These are phyloP conservation scores for Stomorhina lunata DNA, from an alignment of 2,888 invertebrate species.

Conservation along the genomic window DNA sequence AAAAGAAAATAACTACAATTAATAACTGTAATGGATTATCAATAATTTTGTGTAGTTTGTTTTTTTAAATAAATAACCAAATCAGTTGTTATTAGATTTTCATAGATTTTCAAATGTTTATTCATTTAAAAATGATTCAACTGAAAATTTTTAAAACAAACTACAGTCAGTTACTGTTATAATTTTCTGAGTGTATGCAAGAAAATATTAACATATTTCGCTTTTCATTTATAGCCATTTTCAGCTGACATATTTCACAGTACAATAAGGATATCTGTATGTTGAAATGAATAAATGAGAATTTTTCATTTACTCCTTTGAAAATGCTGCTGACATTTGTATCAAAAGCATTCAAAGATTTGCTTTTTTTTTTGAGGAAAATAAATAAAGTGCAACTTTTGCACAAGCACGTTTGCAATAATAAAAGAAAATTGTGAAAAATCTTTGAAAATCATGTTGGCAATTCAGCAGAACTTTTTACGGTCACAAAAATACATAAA, in stretches of 20 bases:
- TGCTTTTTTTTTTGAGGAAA: not conserved
- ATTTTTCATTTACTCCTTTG: constrained; percentile 36
- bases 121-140: no score
- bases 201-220: not conserved
- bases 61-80: no score
- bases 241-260: constrained; percentile 29
- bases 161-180: no score
- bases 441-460: constrained; percentile 51
- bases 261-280: constrained; percentile 11
- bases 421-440: constrained; percentile 14
- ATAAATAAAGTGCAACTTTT: constrained; percentile 14
- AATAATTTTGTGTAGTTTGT: no score
- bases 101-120: no score
- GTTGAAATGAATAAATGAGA: constrained; percentile 46
- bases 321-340: constrained; percentile 34
- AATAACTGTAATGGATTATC: no score
- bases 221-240: constrained; percentile 22
- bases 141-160: no score
- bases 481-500: constrained; percentile 34
- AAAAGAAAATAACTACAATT: no score
- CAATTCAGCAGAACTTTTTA: constrained; percentile 56
- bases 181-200: no score
- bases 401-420: constrained; percentile 42
- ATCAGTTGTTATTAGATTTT: no score
- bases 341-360: not conserved